Evolutionary conservation across 2,113 vertebrate species (phyloP), one percentile per base, ranked within the genome.

Genomic region (Nettapus auritus): DNA sequence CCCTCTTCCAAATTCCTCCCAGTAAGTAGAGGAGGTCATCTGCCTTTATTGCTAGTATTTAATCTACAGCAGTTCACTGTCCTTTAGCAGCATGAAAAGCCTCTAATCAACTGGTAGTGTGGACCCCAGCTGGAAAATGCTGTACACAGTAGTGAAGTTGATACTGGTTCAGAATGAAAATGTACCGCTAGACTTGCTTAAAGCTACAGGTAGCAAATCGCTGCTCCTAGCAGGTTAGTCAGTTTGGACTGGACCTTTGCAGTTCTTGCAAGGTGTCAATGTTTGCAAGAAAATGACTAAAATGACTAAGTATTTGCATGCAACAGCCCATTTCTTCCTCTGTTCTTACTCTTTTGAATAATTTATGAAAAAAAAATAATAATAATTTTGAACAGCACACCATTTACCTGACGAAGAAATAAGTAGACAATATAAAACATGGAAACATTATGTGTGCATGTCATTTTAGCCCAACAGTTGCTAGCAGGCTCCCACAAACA

Each of bases 131-230:
- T 91, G 88, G 83, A 96, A 93, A 91, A 94, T 68, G n/a, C 63
- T 78, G 63, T 81, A 17, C 55, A 90, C 74, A 74, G 77, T 18
- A 56, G 48, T 5, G 44, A 82, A 48, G 12, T 14, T 33, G 48
- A 60, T 71, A 70, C 69, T 69, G 94, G 92, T 82, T 89, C 89
- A 62, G 93, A 96, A 91, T 91, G n/a, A 94, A 94, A 96, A 96
- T 89, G 53, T 50, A 36, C 57, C 57, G 4, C 50, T 90, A 29
- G 55, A n/a, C 69, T 91, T 89, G 75, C 46, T 95, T 90, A 90
- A 80, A 94, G 48, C 57, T 74, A n/a, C 28, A 89, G 80, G 53
- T 59, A 82, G 34, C 63, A 86, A 86, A 75, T 44, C 36, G 57
- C 11, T 48, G 34, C 13, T 83, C 36, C 29, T 85, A 62, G 31